These are phyloP conservation scores for Psittacula echo DNA, from an alignment of 2,797 vertebrate genomes.

Conservation along the genomic window DNA sequence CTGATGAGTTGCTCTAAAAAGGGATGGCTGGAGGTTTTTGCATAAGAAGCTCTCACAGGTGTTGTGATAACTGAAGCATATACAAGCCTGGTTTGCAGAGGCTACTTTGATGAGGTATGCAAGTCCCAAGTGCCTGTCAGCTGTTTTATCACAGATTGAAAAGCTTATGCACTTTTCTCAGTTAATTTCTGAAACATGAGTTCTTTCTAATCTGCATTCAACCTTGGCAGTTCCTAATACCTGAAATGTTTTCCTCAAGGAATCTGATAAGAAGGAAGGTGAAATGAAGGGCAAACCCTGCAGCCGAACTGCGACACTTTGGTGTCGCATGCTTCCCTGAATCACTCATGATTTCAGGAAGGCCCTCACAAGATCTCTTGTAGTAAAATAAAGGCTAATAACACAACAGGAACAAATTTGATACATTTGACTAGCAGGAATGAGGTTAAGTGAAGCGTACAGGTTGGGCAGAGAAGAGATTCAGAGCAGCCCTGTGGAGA, in stretches of 20 bases:
- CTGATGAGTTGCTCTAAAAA: background rate
- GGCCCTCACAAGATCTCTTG: background rate
- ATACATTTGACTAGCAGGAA: background rate
- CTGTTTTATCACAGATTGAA: background rate
- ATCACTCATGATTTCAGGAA: background rate
- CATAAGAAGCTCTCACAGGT: accelerated
- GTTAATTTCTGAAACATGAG: background rate
- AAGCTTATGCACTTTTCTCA: background rate
- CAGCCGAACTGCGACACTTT: background rate
- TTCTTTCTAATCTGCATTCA: background rate
- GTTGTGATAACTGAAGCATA: background rate
- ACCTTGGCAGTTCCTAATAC: background rate
- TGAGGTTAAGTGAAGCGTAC: background rate
- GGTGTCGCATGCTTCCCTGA: background rate
- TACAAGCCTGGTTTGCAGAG: background rate
- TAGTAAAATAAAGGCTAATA: background rate
- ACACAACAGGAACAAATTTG: background rate
- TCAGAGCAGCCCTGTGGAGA: too few species aligned
- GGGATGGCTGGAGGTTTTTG: background rate
- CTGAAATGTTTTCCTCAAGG: background rate
- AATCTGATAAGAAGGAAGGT: background rate
- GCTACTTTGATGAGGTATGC: background rate
- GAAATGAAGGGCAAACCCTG: background rate
- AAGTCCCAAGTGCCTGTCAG: background rate
- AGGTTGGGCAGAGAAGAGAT: too few species aligned